Percentiles rank a stretch among this genome's conserved stretches.
phyloP scores from a whole-genome alignment of 2,888 invertebrate species.

The Acrobasis repandana region DNA sequence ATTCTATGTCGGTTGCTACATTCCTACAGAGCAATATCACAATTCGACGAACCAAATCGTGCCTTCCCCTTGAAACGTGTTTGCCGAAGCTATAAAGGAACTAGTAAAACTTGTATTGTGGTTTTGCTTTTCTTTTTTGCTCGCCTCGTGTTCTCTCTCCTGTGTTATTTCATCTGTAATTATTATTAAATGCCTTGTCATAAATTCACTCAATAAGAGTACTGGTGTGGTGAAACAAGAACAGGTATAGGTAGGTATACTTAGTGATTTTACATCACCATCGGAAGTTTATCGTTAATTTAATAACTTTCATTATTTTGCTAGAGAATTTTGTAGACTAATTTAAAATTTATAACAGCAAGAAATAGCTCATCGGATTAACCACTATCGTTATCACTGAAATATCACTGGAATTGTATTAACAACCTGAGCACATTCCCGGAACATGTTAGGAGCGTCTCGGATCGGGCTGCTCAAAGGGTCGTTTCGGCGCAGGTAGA shows the following conservation, averaged over 20 bases:
- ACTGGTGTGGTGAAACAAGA: background rate
- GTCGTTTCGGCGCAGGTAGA: constrained; percentile 50
- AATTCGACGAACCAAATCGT: constrained; percentile 59
- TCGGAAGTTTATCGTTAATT: no score
- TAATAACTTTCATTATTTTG: no score
- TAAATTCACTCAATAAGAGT: constrained; percentile 6
- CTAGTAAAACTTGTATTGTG: constrained; percentile 67
- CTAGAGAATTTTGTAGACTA: no score
- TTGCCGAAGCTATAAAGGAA: constrained; percentile 67
- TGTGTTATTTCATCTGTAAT: constrained; percentile 42
- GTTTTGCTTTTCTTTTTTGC: constrained; percentile 53
- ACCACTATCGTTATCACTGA: no score
- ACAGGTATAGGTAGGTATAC: constrained; percentile 1
- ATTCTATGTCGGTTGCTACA: constrained; percentile 48
- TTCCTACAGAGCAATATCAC: constrained; percentile 42
- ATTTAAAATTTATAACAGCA: constrained; percentile 33
- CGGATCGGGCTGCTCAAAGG: constrained; percentile 46
- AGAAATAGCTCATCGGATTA: constrained; percentile 44
- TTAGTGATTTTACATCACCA: background rate
- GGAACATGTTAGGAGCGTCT: constrained; percentile 49
- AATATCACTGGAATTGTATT: constrained; percentile 43
- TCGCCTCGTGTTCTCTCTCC: constrained; percentile 38
- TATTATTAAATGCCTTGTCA: constrained; percentile 28
- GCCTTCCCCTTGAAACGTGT: constrained; percentile 66
- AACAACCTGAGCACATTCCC: constrained; percentile 48